Base-by-base conservation (phyloP, 1,140 invertebrate genomes). In the Pogonognathellus flavescens region DNA sequence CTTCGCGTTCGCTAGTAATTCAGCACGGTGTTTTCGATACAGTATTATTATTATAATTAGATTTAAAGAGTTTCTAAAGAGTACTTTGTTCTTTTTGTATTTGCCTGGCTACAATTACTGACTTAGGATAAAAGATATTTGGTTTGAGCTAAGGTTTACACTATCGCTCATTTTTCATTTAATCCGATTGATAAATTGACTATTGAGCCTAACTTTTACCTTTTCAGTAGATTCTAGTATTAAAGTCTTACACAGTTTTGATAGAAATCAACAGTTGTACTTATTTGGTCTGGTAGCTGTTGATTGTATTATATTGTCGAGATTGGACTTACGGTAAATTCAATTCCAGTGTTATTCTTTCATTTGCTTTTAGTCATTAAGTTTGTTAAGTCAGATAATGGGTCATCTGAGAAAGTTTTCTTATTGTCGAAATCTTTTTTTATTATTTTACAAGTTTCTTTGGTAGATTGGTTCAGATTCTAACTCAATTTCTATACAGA, bases 381-480 rank as follows among this genome's bases (percentile, higher is more conserved):
- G n/a, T 9, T 14, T 57, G 1, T 57, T 13, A 57, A 5, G 11
- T 57, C n/a, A 14, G n/a, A 57, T 57, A 57, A 57, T 57, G n/a
- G 5, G 0, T 16, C 7, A n/a, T 49, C 16, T 10, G 6, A 76
- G n/a, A 41, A 49, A 14, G 25, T 16, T 76, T 76, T 76, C 41
- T 10, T 76, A 76, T 50, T 76, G 70, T 76, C 16, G 41, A 50
- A 9, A 76, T 41, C 31, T 76, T 76, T 76, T 76, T 14, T 57
- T 9, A 4, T 14, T 57, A 57, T 57, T 57, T 13, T 57, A 57
- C 11, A 14, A 14, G 53, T 1, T 57, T 57, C n/a, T 57, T 2
- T 14, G 53, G 13, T 31, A 31, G 41, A 49, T 49, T 49, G 70
- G 25, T 76, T 41, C 70, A n/a, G 31, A 41, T 41, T 41, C 31